A percentile compares a stretch with the other conserved stretches of the same genome.
phyloP scores from a whole-genome alignment of 2,113 vertebrate genomes.

The Tragulus kanchil region DNA sequence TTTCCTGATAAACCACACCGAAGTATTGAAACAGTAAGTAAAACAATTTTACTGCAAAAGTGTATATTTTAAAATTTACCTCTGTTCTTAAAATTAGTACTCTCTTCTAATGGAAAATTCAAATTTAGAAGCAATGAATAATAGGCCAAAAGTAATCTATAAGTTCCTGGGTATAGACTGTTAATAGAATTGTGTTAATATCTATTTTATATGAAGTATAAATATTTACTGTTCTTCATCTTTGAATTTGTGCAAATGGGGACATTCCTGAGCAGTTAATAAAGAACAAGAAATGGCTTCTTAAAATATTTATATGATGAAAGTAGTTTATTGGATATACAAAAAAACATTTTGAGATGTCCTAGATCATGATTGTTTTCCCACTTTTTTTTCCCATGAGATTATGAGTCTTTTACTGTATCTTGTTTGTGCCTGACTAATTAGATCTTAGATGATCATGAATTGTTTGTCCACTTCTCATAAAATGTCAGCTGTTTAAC shows the following conservation, averaged over 20 bases:
- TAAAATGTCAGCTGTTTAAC: slow-evolving; percentile 25
- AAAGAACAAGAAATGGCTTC: slow-evolving; percentile 20
- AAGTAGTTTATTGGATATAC: slow-evolving; percentile 27
- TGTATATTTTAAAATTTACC: not conserved
- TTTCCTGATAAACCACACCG: slow-evolving; percentile 94
- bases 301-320: slow-evolving; percentile 57
- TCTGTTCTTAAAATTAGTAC: slow-evolving; percentile 1
- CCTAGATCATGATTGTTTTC: too few species aligned
- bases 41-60: not conserved
- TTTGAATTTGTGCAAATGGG: slow-evolving; percentile 42
- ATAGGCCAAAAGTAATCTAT: slow-evolving; percentile 36
- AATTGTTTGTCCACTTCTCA: not conserved
- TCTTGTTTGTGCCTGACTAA: not conserved
- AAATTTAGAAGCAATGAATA: slow-evolving; percentile 8
- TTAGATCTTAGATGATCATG: not conserved
- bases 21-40: slow-evolving; percentile 93
- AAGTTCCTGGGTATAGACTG: slow-evolving; percentile 11
- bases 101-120: slow-evolving; percentile 50
- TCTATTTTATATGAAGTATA: slow-evolving; percentile 41
- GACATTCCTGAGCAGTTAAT: not conserved
- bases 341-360: slow-evolving; percentile 22
- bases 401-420: not conserved
- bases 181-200: not conserved
- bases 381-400: too few species aligned
- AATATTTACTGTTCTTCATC: slow-evolving; percentile 17